These are phyloP conservation scores for Nesidiocoris tenuis DNA, from an alignment of 2,888 invertebrate genomes.

Conservation along the genomic window DNA sequence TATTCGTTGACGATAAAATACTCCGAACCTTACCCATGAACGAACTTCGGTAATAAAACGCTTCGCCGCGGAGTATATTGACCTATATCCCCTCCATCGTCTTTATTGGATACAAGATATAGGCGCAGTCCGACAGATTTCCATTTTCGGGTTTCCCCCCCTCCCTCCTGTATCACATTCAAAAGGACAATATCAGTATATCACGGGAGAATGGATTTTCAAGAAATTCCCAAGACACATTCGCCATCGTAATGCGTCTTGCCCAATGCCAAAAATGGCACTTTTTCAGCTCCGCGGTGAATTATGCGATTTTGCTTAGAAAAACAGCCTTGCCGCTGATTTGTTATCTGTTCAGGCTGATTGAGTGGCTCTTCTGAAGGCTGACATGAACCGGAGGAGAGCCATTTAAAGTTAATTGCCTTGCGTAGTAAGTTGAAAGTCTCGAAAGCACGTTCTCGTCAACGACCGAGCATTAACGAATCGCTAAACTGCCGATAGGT, in stretches of 20 bases:
- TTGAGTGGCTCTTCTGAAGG: too few species aligned
- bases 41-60: conserved; percentile 27
- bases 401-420: background rate
- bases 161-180: background rate
- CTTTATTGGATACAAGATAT: background rate
- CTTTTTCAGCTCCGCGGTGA: background rate
- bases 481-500: background rate
- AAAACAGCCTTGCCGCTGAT: too few species aligned
- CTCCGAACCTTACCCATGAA: background rate
- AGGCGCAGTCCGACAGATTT: conserved; percentile 17
- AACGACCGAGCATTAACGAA: background rate
- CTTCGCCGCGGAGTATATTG: conserved; percentile 18
- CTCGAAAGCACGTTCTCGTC: background rate
- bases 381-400: too few species aligned
- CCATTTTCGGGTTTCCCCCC: conserved; percentile 7
- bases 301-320: background rate
- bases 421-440: background rate
- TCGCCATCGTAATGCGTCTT: conserved; percentile 10
- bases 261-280: background rate
- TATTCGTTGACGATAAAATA: background rate
- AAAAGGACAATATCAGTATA: conserved; percentile 19
- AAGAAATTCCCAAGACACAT: conserved; percentile 4
- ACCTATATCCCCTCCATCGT: conserved; percentile 4
- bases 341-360: too few species aligned
- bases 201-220: conserved; percentile 21